Evolutionary conservation across 2,888 invertebrate genomes (phyloP), one percentile per base, ranked within the genome.

Genomic region (Euclidia mi): DNA sequence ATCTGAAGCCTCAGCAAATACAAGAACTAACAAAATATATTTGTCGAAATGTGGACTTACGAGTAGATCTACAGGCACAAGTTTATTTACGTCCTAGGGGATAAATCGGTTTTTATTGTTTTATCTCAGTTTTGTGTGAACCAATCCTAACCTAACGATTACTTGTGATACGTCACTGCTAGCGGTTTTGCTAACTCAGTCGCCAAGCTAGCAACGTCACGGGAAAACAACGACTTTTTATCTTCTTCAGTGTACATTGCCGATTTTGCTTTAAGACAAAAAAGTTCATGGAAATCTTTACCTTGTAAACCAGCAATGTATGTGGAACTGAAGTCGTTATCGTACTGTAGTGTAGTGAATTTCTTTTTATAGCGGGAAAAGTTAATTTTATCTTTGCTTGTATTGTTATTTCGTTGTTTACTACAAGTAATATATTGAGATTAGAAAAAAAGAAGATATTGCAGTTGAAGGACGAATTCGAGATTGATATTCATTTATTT

Each of bases 361-460:
- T 52, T 51, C 46, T 59, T 66, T 74, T 71, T 56, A 59, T 58
- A 34, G 40, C 1, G 17, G 20, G 29, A 47, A n/a, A 70, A 71
- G 66, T 58, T 74, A 74, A 74, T 73, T 71, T 65, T 61, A 71
- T 65, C 42, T 58, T 1, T 9, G 48, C 11, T 31, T 51, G 48
- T 70, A 70, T 65, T 64, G 70, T 69, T 51, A 46, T 49, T 32
- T n/a, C 32, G 44, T 65, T 60, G 70, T 69, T 73, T 69, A 73
- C 37, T 73, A 58, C 57, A 31, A 53, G 57, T 45, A 50, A 61
- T 70, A 73, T 61, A 61, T 71, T 56, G 62, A 65, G 71, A 62
- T 65, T 62, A 55, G 40, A 55, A 53, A 56, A 42, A 40, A 67
- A 56, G 52, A 59, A 60, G 56, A 46, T 58, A 74, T 71, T 34